phyloP scores from a whole-genome alignment of 2,888 invertebrate species.

The Anaspis maculata region DNA sequence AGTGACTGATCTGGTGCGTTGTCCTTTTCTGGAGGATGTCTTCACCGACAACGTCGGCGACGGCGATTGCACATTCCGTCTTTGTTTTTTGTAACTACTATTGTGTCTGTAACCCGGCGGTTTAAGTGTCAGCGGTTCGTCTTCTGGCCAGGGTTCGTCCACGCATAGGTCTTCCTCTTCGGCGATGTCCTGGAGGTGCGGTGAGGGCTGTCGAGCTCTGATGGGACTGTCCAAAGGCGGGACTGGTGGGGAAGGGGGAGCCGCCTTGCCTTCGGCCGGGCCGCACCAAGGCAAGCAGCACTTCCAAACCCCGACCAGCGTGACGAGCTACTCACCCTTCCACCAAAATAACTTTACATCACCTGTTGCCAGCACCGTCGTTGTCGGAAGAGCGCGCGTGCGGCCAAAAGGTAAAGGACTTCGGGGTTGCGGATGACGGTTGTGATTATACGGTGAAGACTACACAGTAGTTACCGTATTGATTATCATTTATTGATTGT shows the following conservation, averaged over 20 bases:
- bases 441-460: slow-evolving; percentile 1
- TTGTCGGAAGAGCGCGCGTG: slow-evolving; percentile 3
- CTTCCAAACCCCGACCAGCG: slow-evolving; percentile 71
- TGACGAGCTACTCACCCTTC: slow-evolving; percentile 40
- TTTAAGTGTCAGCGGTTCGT: slow-evolving; percentile 44
- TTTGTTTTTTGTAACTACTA: slow-evolving; percentile 29
- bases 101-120: slow-evolving; percentile 40
- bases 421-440: too few relatives aligned
- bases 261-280: slow-evolving; percentile 50
- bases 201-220: slow-evolving; percentile 59
- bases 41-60: slow-evolving; percentile 55
- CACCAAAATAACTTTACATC: slow-evolving; percentile 24
- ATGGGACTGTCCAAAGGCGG: slow-evolving; percentile 43
- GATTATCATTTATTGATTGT: slow-evolving; percentile 31
- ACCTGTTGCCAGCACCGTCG: slow-evolving; percentile 25
- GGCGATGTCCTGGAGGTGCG: slow-evolving; percentile 68
- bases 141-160: slow-evolving; percentile 39
- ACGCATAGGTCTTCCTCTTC: slow-evolving; percentile 63
- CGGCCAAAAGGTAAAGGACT: slow-evolving; percentile 2
- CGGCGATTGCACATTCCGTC: slow-evolving; percentile 47
- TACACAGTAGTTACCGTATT: slow-evolving; percentile 14
- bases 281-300: slow-evolving; percentile 79
- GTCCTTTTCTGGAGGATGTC: slow-evolving; percentile 46
- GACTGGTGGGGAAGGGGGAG: slow-evolving; percentile 30
- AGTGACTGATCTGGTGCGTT: slow-evolving; percentile 33